Evolutionary conservation across 2,888 invertebrate species (phyloP).

Genomic region (Meliscaeva auricollis): DNA sequence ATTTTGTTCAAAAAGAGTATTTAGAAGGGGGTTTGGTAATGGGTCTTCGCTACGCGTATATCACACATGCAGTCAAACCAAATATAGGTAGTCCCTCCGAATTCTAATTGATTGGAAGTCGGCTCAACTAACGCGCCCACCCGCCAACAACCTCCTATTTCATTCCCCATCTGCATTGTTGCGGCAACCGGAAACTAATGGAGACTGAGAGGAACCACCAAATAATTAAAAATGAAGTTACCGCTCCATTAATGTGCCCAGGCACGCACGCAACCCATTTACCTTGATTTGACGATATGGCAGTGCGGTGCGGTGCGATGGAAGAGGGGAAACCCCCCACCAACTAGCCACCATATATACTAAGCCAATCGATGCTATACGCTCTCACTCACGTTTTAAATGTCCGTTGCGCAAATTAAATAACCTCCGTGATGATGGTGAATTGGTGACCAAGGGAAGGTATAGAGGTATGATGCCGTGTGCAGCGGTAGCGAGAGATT

Average conservation of each 20-base stretch:
- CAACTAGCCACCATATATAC: neutral
- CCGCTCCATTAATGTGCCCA: constrained; percentile 71
- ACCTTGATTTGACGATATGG: constrained; percentile 65
- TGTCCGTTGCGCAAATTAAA: constrained; percentile 71
- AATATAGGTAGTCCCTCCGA: constrained; percentile 39
- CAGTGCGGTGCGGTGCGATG: neutral
- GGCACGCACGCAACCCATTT: constrained; percentile 69
- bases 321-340: neutral
- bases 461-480: too few species aligned
- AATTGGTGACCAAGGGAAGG: too few species aligned
- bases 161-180: constrained; percentile 10
- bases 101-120: constrained; percentile 71
- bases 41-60: constrained; percentile 18
- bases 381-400: constrained; percentile 65
- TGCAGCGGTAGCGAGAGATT: neutral
- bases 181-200: constrained; percentile 53
- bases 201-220: constrained; percentile 48
- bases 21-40: neutral
- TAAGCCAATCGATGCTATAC: constrained; percentile 63
- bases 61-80: constrained; percentile 55
- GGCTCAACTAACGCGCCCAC: constrained; percentile 1
- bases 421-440: constrained; percentile 30
- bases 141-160: constrained; percentile 14
- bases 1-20: constrained; percentile 36
- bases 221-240: constrained; percentile 75